These are phyloP conservation scores for Philaethria dido DNA, from an alignment of 2,888 invertebrate genomes.

Conservation along the genomic window DNA sequence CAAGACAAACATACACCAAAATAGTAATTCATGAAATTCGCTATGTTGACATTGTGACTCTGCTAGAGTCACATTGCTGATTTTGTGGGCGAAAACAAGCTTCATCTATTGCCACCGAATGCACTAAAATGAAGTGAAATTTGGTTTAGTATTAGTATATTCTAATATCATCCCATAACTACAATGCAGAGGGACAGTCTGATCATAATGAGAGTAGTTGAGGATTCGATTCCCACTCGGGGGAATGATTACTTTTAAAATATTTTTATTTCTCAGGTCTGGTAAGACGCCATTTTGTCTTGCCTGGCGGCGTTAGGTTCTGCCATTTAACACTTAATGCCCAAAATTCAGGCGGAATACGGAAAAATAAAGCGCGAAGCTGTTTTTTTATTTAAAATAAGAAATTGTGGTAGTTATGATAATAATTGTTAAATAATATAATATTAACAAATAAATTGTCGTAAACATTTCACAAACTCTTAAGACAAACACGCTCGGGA, in stretches of 20 bases:
- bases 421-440: neutral
- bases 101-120: neutral
- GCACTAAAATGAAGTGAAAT: neutral
- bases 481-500: conserved; percentile 20
- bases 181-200: too few relatives aligned
- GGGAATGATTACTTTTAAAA: too few relatives aligned
- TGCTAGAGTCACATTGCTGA: neutral
- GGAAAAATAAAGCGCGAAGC: too few relatives aligned
- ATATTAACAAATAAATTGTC: neutral
- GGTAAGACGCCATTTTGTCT: too few relatives aligned
- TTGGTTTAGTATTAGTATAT: neutral
- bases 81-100: neutral
- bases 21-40: neutral
- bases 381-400: too few relatives aligned
- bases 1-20: too few relatives aligned
- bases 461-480: conserved; percentile 12
- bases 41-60: neutral
- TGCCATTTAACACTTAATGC: too few relatives aligned
- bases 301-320: too few relatives aligned
- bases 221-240: too few relatives aligned
- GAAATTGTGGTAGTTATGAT: neutral
- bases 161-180: neutral
- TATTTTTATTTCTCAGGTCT: too few relatives aligned
- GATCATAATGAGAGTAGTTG: too few relatives aligned
- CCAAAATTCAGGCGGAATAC: too few relatives aligned